Conservation (phyloP, 2,113 vertebrate species). For the Gadus macrocephalus region DNA sequence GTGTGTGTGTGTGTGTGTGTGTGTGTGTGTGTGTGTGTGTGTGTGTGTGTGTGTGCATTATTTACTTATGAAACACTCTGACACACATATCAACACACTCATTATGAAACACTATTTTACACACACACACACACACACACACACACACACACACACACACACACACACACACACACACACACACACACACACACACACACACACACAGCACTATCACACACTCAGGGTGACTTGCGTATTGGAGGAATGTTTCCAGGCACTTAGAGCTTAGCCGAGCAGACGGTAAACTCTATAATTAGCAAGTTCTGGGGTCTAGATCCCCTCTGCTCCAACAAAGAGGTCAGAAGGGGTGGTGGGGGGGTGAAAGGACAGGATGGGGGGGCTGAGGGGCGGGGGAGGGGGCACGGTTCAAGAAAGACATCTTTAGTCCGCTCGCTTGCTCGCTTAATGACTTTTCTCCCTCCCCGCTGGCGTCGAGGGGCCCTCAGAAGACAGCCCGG, state of each 20-base stretch:
- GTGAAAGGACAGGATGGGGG: constrained; percentile 54
- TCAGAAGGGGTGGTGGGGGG: constrained; percentile 42
- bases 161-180: background rate
- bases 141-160: background rate
- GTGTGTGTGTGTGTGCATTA: no score
- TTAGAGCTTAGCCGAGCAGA: constrained; percentile 58
- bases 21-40: no score
- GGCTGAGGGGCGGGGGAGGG: constrained; percentile 3
- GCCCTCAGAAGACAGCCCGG: background rate
- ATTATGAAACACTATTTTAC: no score
- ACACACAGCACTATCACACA: background rate
- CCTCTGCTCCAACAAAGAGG: constrained; percentile 60
- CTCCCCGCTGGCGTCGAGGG: constrained; percentile 7
- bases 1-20: no score
- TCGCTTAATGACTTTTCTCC: constrained; percentile 60
- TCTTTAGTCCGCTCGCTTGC: constrained; percentile 48
- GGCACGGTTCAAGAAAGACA: constrained; percentile 50
- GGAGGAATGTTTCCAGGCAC: constrained; percentile 53
- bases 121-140: background rate
- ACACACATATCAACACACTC: background rate
- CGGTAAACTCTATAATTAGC: constrained; percentile 69
- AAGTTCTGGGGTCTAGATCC: constrained; percentile 49
- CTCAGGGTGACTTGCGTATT: constrained; percentile 32
- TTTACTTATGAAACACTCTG: no score
- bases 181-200: background rate